Percentiles rank a stretch among this genome's conserved stretches.
These are phyloP conservation scores for Ophiodon elongatus DNA, from an alignment of 2,113 vertebrate species.

Conservation along the genomic window DNA sequence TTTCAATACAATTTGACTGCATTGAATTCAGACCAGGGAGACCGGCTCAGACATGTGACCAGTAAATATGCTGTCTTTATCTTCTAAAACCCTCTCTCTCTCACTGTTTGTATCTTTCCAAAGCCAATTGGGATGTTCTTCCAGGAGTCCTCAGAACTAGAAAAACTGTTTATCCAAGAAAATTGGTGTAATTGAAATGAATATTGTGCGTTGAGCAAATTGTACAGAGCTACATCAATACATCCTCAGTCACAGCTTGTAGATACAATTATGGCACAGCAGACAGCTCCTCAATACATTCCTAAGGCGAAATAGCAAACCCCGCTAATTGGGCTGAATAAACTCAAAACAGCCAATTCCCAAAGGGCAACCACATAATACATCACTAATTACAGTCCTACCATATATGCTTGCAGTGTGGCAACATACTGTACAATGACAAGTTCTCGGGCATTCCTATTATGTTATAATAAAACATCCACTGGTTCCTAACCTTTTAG, in stretches of 20 bases:
- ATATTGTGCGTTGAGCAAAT: constrained; percentile 43
- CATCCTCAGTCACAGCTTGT: constrained; percentile 41
- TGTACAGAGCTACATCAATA: constrained; percentile 44
- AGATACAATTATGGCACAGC: constrained; percentile 53
- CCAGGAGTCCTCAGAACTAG: neutral
- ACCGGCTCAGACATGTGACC: constrained; percentile 1
- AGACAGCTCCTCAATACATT: constrained; percentile 57
- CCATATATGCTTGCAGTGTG: constrained; percentile 20
- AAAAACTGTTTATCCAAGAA: constrained; percentile 18
- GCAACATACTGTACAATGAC: constrained; percentile 3
- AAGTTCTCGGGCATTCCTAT: constrained; percentile 22
- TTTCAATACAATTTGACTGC: constrained; percentile 32
- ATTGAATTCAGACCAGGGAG: constrained; percentile 10
- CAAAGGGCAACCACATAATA: constrained; percentile 47
- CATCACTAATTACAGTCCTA: constrained; percentile 52
- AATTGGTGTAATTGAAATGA: constrained; percentile 40
- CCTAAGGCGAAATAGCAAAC: constrained; percentile 44
- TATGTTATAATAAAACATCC: constrained; percentile 16
- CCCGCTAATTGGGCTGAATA: constrained; percentile 58
- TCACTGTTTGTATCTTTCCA: neutral
- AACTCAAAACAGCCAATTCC: constrained; percentile 44
- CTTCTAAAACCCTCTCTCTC: neutral
- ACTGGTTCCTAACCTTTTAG: neutral
- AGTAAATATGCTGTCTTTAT: neutral
- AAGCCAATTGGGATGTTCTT: neutral